Base-by-base conservation (phyloP, 2,888 invertebrate species). In the Limnephilus lunatus region DNA sequence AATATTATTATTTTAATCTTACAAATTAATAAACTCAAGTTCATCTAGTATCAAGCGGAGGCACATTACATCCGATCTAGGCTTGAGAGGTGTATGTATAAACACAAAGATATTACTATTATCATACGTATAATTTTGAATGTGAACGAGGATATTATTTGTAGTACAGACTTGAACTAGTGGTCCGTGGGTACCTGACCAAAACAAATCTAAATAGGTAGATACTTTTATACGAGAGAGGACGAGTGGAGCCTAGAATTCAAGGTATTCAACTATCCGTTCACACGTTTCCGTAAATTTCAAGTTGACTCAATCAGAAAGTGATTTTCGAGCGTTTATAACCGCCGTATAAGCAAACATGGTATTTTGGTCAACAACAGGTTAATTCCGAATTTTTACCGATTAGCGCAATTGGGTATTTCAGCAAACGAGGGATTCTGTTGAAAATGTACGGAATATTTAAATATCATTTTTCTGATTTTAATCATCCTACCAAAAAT, bases 261-360 rank as follows among this genome's bases (percentile, higher is more conserved):
- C 88, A 80, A 88, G 88, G 88, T 35, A 80, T 68, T 32, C 88
- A 53, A 88, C 88, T 80, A 53, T 68, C 25, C 14, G 53, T 83
- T 83, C 19, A n/a, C 39, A 83, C 83, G 30, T 86, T 86, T 86
- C 86, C 86, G 86, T 44, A 44, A 86, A 86, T 44, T n/a, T 19
- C 86, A 53, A 19, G 48, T 86, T 86, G 86, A 86, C 86, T 86
- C 86, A 44, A 25, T 35, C 86, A 35, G 53, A 86, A 86, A 44
- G 44, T 53, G 44, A 48, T 86, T 9, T 68, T n/a, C n/a, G 68
- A 68, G n/a, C 68, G 25, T 68, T 68, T 25, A 9, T 25, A 68
- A 68, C n/a, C 25, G 19, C 53, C 15, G 19, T 19, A 19, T 4
- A 53, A 14, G 53, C 11, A 53, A 19, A 53, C 19, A 19, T 53